Conservation (phyloP, 2,113 vertebrate genomes). For the Dicerorhinus sumatrensis region DNA sequence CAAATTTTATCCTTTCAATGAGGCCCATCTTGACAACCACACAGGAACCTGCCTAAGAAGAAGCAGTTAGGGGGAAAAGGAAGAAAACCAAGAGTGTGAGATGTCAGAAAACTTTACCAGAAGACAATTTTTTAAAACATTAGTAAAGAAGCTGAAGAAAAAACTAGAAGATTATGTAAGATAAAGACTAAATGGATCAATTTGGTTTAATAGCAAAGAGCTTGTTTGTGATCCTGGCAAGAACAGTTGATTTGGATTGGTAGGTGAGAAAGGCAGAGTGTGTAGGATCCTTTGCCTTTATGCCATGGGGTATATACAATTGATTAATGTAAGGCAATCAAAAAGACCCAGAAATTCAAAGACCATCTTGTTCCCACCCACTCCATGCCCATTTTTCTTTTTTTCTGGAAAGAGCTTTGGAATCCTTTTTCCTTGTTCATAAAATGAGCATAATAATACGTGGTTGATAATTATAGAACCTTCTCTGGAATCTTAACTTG, state of each 20-base stretch:
- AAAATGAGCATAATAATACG: background rate
- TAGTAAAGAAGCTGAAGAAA: background rate
- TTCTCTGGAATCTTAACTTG: background rate
- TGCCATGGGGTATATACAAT: too few relatives aligned
- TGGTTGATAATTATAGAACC: background rate
- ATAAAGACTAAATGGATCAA: background rate
- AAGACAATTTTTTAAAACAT: background rate
- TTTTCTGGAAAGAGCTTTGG: background rate
- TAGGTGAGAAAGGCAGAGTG: background rate
- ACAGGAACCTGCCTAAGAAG: background rate
- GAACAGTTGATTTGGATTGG: background rate
- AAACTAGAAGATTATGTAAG: background rate
- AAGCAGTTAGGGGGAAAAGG: background rate
- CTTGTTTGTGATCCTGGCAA: background rate
- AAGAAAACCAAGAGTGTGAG: background rate
- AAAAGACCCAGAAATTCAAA: background rate
- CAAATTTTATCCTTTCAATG: background rate
- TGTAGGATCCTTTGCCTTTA: background rate
- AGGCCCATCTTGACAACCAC: background rate
- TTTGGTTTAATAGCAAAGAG: background rate
- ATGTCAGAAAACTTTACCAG: background rate
- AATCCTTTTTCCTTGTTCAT: background rate
- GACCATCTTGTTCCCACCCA: background rate
- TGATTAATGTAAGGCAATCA: background rate
- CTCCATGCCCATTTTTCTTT: background rate